phyloP scores from a whole-genome alignment of 2,888 invertebrate species.

The Melanostoma scalare region DNA sequence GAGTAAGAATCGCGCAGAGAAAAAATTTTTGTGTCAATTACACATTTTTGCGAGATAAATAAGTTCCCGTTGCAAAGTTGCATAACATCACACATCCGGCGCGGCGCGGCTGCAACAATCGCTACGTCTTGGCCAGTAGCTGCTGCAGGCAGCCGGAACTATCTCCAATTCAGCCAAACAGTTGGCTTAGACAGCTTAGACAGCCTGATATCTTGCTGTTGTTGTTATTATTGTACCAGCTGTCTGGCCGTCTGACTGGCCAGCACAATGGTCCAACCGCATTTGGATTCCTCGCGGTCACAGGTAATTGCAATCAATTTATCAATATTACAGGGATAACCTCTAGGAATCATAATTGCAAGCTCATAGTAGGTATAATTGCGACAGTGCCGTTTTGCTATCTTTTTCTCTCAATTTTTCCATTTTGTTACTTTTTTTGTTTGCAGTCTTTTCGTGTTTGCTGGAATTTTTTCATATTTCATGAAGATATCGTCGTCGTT shows the following conservation, averaged over 20 bases:
- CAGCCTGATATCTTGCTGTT: not conserved
- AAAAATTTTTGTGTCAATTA: conserved; percentile 73
- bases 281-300: conserved; percentile 69
- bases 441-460: conserved; percentile 23
- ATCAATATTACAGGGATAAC: conserved; percentile 73
- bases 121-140: conserved; percentile 35
- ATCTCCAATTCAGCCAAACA: conserved; percentile 36
- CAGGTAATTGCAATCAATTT: conserved; percentile 70
- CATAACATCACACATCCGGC: conserved; percentile 73
- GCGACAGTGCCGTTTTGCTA: conserved; percentile 63
- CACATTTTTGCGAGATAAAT: conserved; percentile 72
- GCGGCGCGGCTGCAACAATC: conserved; percentile 45
- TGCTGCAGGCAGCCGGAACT: conserved; percentile 63
- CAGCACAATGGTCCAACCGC: conserved; percentile 43
- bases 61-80: conserved; percentile 69
- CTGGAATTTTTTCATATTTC: conserved; percentile 50
- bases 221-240: not conserved
- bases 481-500: conserved; percentile 48
- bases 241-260: not conserved
- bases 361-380: conserved; percentile 57
- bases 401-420: conserved; percentile 33
- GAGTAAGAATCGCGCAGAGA: conserved; percentile 42
- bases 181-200: not conserved
- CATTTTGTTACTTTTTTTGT: conserved; percentile 6
- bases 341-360: conserved; percentile 72